Evolutionary conservation across 2,113 vertebrate genomes (phyloP).

Genomic region (Atherinomorus stipes): DNA sequence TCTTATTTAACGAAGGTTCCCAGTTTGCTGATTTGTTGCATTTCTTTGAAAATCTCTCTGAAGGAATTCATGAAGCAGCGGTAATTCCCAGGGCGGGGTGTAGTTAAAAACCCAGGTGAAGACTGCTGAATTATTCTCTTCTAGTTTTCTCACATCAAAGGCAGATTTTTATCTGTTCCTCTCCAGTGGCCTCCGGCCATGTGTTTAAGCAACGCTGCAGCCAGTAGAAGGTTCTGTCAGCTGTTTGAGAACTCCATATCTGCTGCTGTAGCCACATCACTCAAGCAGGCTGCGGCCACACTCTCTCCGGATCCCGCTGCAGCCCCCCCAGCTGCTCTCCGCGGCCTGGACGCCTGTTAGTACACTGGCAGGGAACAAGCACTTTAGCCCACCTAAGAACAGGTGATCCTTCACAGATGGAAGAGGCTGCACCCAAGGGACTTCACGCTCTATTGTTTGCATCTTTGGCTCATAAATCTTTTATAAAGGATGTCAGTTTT

Average conservation of each 20-base stretch:
- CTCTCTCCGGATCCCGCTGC: constrained; percentile 22
- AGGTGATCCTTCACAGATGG: constrained; percentile 85
- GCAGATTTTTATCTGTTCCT: constrained; percentile 55
- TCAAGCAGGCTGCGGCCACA: constrained; percentile 28
- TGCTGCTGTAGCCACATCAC: constrained; percentile 22
- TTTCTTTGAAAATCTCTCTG: constrained; percentile 53
- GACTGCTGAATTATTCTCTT: constrained; percentile 56
- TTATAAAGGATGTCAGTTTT: constrained; percentile 88
- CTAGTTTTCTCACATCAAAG: constrained; percentile 66
- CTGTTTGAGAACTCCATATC: constrained; percentile 51
- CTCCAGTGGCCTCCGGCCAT: constrained; percentile 50
- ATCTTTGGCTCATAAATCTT: constrained; percentile 87
- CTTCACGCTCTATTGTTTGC: constrained; percentile 83
- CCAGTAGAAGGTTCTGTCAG: constrained; percentile 43
- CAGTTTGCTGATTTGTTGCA: constrained; percentile 35
- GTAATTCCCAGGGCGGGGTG: constrained; percentile 34
- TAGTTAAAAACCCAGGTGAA: constrained; percentile 51
- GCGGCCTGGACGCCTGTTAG: constrained; percentile 64
- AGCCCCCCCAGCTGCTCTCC: constrained; percentile 41
- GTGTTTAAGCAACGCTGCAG: constrained; percentile 48
- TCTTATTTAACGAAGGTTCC: constrained; percentile 25
- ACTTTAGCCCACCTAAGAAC: constrained; percentile 80
- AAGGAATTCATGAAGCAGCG: constrained; percentile 35
- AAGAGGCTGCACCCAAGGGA: constrained; percentile 79
- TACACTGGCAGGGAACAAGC: constrained; percentile 73